Evolutionary conservation across 2,797 vertebrate species (phyloP).

Genomic region (Chromis chromis): DNA sequence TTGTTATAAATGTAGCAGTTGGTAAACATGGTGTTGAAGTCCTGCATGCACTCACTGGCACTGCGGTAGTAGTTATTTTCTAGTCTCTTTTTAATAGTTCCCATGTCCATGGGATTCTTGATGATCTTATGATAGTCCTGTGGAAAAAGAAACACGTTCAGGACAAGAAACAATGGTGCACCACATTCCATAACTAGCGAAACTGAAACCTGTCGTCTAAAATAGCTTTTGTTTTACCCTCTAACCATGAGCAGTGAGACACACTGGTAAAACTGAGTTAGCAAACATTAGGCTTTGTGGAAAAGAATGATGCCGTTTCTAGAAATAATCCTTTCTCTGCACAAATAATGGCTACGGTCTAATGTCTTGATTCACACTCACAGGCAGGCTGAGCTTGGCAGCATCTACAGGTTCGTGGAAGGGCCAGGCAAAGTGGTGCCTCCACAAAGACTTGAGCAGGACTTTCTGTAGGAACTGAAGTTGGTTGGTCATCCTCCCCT

Average conservation of each 20-base stretch:
- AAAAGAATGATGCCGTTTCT: too few relatives aligned
- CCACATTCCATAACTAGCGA: background rate
- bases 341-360: too few relatives aligned
- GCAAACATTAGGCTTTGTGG: too few relatives aligned
- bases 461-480: conserved; percentile 94
- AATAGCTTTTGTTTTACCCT: background rate
- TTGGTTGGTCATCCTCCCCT: conserved; percentile 92
- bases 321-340: too few relatives aligned
- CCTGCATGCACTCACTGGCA: conserved; percentile 94
- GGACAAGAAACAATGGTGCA: background rate
- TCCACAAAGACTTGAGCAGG: conserved; percentile 93
- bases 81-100: conserved; percentile 92
- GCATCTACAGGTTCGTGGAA: conserved; percentile 95
- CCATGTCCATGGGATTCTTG: conserved; percentile 97
- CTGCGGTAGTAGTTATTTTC: conserved; percentile 93
- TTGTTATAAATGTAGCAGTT: conserved; percentile 99
- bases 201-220: background rate
- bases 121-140: conserved; percentile 98
- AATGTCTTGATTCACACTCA: conserved; percentile 70
- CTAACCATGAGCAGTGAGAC: background rate
- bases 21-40: conserved; percentile 99
- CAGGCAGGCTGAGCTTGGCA: conserved; percentile 89
- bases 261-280: too few relatives aligned
- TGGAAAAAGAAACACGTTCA: background rate
- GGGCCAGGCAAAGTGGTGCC: conserved; percentile 96